Evolutionary conservation across 1,140 invertebrate species (phyloP).

Genomic region (Diachasmimorpha longicaudata): DNA sequence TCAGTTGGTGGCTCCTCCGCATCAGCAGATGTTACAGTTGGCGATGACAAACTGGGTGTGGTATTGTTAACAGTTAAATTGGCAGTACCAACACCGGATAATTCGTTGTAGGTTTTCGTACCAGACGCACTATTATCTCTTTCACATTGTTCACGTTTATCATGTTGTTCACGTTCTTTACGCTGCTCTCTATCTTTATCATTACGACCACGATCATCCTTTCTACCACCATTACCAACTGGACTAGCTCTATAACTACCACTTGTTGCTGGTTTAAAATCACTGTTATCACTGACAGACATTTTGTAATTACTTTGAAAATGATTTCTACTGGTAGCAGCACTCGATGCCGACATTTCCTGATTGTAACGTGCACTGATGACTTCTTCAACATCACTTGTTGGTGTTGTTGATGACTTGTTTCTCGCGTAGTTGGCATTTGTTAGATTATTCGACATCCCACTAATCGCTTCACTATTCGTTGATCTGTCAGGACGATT

Average conservation of each 20-base stretch:
- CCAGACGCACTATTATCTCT: neutral
- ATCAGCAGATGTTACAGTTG: neutral
- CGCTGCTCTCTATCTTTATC: neutral
- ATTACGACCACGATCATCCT: neutral
- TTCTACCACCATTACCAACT: neutral
- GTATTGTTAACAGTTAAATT: neutral
- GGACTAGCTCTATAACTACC: neutral
- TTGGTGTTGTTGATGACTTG: conserved; percentile 54
- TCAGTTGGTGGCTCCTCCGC: neutral
- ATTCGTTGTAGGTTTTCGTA: neutral
- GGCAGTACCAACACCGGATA: neutral
- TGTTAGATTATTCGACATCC: neutral
- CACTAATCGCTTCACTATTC: neutral
- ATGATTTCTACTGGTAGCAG: conserved; percentile 5
- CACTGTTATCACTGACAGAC: neutral
- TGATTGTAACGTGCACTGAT: conserved; percentile 9
- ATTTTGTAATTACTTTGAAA: conserved; percentile 11
- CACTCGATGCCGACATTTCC: neutral
- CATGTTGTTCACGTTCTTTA: neutral
- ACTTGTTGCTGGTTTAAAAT: neutral
- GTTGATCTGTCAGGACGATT: neutral
- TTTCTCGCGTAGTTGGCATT: neutral
- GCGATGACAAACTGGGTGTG: neutral
- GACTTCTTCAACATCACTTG: conserved; percentile 26
- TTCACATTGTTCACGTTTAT: neutral